Percentiles rank a stretch among this genome's conserved stretches.
phyloP scores from a whole-genome alignment of 2,888 invertebrate species.

The Ectobius pallidus region DNA sequence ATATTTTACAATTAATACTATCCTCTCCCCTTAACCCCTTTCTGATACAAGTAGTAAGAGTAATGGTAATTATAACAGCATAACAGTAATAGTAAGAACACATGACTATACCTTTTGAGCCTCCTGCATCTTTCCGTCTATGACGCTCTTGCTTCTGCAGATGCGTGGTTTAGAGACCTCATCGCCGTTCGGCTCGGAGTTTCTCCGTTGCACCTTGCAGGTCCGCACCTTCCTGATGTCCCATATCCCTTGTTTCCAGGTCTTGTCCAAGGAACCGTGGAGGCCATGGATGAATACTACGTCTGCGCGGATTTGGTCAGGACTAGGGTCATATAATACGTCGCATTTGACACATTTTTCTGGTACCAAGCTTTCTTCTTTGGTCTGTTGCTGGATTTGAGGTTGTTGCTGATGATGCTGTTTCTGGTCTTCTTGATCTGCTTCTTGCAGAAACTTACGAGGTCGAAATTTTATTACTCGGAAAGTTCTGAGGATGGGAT shows the following conservation, averaged over 20 bases:
- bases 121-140: not conserved
- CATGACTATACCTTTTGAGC: too few species aligned
- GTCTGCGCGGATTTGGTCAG: constrained; percentile 59
- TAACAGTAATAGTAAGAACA: too few species aligned
- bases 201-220: constrained; percentile 13
- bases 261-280: constrained; percentile 76
- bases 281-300: constrained; percentile 85
- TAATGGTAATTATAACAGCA: too few species aligned
- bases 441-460: not conserved
- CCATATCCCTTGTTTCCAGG: constrained; percentile 83
- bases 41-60: too few species aligned
- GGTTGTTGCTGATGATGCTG: not conserved
- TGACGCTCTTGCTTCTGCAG: not conserved
- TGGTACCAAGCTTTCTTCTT: constrained; percentile 40
- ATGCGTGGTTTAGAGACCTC: not conserved
- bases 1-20: too few species aligned
- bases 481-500: constrained; percentile 36
- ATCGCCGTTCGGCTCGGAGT: not conserved
- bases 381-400: not conserved
- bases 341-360: constrained; percentile 54
- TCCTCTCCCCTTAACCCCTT: too few species aligned
- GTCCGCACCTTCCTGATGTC: constrained; percentile 44
- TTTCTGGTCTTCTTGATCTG: too few species aligned
- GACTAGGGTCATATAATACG: constrained; percentile 52
- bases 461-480: constrained; percentile 29